Evolutionary conservation across 2,797 vertebrate genomes (phyloP).

Genomic region (Falco cherrug): DNA sequence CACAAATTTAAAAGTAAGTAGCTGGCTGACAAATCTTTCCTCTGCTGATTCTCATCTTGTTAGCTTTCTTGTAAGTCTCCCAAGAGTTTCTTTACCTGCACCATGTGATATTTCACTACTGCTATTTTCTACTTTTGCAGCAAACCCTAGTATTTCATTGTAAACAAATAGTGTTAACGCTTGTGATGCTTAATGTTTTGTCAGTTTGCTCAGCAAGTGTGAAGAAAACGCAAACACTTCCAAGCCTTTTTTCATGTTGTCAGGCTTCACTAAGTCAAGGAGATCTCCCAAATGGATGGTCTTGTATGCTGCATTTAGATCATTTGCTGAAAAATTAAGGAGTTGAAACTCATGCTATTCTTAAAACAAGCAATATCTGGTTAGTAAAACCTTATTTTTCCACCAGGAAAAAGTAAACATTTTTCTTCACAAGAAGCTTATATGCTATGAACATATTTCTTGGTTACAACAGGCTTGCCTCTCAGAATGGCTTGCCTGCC

Average conservation of each 20-base stretch:
- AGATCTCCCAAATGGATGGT: slow-evolving; percentile 41
- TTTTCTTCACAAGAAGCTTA: neutral
- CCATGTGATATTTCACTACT: slow-evolving; percentile 62
- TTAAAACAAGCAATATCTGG: neutral
- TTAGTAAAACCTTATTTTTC: neutral
- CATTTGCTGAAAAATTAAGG: neutral
- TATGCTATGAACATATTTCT: neutral
- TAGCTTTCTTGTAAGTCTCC: slow-evolving; percentile 59
- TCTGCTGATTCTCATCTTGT: slow-evolving; percentile 29
- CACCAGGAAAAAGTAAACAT: neutral
- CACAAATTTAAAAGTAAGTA: slow-evolving; percentile 5
- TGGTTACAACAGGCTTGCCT: neutral
- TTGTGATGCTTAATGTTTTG: slow-evolving; percentile 66
- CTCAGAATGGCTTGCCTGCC: neutral
- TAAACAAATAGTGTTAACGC: slow-evolving; percentile 70
- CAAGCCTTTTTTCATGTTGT: slow-evolving; percentile 65
- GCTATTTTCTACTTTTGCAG: slow-evolving; percentile 44
- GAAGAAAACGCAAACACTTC: slow-evolving; percentile 65
- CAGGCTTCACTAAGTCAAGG: slow-evolving; percentile 44
- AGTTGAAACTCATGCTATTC: neutral
- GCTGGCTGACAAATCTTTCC: slow-evolving; percentile 36
- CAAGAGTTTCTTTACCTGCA: slow-evolving; percentile 53
- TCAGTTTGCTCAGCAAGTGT: slow-evolving; percentile 64
- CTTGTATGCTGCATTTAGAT: neutral
- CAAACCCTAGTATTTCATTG: slow-evolving; percentile 52